phyloP scores from a whole-genome alignment of 2,797 vertebrate species.

The Melopsittacus undulatus region DNA sequence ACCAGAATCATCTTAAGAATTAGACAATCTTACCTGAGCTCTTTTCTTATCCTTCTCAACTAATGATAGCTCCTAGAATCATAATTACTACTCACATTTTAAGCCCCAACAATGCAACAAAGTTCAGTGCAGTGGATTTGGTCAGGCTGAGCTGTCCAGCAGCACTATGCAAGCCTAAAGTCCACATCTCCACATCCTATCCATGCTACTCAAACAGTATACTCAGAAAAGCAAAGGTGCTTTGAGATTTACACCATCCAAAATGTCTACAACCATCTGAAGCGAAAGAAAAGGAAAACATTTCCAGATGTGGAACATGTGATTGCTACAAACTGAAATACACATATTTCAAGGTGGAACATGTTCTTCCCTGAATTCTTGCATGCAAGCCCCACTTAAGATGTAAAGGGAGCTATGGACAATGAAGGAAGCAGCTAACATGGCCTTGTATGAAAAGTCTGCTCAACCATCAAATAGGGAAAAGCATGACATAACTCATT shows the following conservation, averaged over 20 bases:
- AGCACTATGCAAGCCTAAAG: background rate
- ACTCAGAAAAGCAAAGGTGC: background rate
- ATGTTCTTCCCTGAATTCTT: background rate
- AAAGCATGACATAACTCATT: background rate
- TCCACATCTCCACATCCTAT: background rate
- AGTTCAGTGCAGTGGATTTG: background rate
- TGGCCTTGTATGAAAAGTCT: background rate
- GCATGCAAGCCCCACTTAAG: background rate
- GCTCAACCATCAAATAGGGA: background rate
- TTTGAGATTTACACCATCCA: background rate
- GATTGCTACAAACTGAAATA: background rate
- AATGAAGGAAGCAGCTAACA: background rate
- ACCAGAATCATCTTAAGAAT: background rate
- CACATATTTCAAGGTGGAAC: background rate
- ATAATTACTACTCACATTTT: background rate
- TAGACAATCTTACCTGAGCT: background rate
- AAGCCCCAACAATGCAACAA: background rate
- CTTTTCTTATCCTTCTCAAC: background rate
- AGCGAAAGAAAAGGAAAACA: background rate
- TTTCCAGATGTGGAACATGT: background rate
- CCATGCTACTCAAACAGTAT: background rate
- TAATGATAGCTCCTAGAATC: background rate
- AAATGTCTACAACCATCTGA: background rate
- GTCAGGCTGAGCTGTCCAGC: background rate
- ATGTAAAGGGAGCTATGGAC: background rate